These are phyloP conservation scores for Egretta garzetta DNA, from an alignment of 2,113 vertebrate genomes.

Conservation along the genomic window DNA sequence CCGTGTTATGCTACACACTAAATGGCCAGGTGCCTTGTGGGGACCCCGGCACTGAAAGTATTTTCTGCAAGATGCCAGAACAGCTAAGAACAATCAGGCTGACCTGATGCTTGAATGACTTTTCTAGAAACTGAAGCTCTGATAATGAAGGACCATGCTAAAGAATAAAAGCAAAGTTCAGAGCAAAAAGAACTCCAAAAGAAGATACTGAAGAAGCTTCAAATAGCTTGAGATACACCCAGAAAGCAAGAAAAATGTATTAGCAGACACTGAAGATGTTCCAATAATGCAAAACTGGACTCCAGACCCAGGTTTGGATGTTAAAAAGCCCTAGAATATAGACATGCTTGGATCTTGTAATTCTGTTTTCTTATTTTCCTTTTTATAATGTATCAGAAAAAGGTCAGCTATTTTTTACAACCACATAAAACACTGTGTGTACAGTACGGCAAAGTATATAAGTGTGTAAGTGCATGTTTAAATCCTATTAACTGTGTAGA, in stretches of 20 bases:
- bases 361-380: neutral
- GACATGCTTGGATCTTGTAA: neutral
- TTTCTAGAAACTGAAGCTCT: neutral
- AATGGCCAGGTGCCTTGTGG: neutral
- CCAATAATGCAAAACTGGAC: neutral
- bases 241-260: neutral
- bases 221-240: neutral
- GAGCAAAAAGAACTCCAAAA: neutral
- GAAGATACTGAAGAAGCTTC: neutral
- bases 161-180: neutral
- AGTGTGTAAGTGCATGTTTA: neutral
- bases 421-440: neutral
- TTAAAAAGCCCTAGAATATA: neutral
- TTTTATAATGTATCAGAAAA: neutral
- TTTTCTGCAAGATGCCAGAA: neutral
- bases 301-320: neutral
- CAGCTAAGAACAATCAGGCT: neutral
- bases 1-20: too few species aligned
- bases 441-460: neutral
- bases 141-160: neutral
- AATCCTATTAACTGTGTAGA: neutral
- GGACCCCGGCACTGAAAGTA: neutral
- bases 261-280: neutral
- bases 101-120: neutral
- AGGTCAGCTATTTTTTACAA: neutral